Evolutionary conservation across 2,113 vertebrate genomes (phyloP).

Genomic region (Channa argus): DNA sequence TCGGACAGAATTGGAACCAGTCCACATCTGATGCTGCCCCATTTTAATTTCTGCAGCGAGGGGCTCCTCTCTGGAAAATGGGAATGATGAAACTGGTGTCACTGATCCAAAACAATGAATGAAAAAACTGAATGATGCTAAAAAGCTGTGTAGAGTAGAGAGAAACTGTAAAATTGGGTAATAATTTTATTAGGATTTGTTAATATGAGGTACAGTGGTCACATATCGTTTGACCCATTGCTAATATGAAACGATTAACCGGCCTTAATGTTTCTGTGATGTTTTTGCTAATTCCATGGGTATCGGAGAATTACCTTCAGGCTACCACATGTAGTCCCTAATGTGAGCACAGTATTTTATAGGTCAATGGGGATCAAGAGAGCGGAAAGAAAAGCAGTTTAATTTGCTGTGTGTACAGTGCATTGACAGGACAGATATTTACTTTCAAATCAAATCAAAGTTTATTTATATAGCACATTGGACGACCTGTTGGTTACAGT

Average conservation of each 20-base stretch:
- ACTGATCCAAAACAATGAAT: not conserved
- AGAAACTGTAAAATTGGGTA: not conserved
- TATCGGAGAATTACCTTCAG: not conserved
- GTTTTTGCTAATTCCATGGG: not conserved
- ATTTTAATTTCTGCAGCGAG: too few relatives aligned
- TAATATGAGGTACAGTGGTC: too few relatives aligned
- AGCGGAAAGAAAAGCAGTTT: too few relatives aligned
- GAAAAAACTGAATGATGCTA: not conserved
- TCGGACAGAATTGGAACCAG: too few relatives aligned
- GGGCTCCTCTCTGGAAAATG: not conserved
- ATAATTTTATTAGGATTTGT: too few relatives aligned
- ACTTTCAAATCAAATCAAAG: not conserved
- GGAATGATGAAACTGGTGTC: not conserved
- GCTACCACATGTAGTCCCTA: not conserved
- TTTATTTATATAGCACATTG: too few relatives aligned
- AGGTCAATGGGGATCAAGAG: not conserved
- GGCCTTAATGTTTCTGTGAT: not conserved
- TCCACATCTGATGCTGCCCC: too few relatives aligned
- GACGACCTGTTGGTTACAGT: too few relatives aligned
- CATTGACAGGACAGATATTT: not conserved
- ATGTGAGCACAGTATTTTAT: not conserved
- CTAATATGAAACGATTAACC: not conserved
- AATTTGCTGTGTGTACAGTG: too few relatives aligned
- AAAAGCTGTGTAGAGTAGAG: not conserved
- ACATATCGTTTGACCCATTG: too few relatives aligned